phyloP scores from a whole-genome alignment of 2,888 invertebrate genomes.

The Galerucella nymphaeae region DNA sequence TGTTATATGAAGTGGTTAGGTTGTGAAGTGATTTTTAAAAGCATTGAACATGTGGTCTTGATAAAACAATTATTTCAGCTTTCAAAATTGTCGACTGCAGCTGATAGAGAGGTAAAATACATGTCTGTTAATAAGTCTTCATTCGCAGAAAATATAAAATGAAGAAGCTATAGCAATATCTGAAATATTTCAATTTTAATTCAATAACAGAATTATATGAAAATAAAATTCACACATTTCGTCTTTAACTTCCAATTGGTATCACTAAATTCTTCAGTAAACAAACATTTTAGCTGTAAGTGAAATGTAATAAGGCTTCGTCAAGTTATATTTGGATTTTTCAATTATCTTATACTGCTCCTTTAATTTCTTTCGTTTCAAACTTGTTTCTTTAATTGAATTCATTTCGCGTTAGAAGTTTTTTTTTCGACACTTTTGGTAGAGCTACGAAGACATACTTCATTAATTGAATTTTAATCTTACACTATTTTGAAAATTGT shows the following conservation, averaged over 20 bases:
- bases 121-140: slow-evolving; percentile 14
- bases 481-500: neutral
- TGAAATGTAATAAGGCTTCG: slow-evolving; percentile 1
- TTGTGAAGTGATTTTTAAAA: slow-evolving; percentile 10
- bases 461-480: neutral
- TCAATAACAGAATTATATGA: neutral
- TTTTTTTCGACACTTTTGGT: neutral
- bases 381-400: slow-evolving; percentile 6
- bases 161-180: neutral
- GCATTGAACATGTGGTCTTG: slow-evolving; percentile 33
- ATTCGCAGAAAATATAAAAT: neutral
- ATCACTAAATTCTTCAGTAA: neutral
- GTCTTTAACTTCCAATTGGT: neutral
- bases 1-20: neutral
- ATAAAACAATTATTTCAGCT: slow-evolving; percentile 29
- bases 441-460: neutral
- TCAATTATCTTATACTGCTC: neutral
- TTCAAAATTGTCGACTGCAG: slow-evolving; percentile 30
- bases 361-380: neutral
- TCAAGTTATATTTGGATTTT: neutral
- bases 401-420: neutral
- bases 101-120: slow-evolving; percentile 20
- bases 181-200: too few relatives aligned
- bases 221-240: neutral
- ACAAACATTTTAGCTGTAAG: neutral